A percentile compares a stretch with the other conserved stretches of the same genome.
Conservation (phyloP, 2,888 invertebrate genomes). For the Anoplius nigerrimus region DNA sequence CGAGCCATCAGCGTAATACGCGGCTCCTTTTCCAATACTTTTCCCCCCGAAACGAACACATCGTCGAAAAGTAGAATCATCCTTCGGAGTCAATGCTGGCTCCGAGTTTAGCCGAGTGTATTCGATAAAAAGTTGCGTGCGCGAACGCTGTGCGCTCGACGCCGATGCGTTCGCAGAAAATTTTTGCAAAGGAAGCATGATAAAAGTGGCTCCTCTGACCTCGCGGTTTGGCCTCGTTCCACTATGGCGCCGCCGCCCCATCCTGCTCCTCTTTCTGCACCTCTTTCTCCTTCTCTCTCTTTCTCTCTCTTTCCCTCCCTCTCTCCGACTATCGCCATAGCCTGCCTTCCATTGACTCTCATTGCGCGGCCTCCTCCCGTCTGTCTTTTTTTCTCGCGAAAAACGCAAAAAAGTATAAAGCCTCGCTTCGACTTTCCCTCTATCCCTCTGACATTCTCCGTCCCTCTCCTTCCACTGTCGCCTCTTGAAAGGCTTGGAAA, state of each 20-base stretch:
- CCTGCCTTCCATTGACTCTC: not conserved
- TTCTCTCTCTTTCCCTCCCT: not conserved
- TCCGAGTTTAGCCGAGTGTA: too few species aligned
- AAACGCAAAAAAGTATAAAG: not conserved
- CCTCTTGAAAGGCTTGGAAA: too few species aligned
- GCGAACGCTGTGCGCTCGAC: not conserved
- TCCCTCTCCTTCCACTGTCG: too few species aligned
- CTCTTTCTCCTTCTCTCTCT: not conserved
- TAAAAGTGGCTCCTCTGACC: constrained; percentile 46
- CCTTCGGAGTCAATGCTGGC: too few species aligned
- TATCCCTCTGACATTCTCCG: too few species aligned
- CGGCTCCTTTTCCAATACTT: too few species aligned
- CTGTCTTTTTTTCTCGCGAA: not conserved
- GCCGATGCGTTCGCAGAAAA: constrained; percentile 1
- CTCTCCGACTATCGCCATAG: not conserved
- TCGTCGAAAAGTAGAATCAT: too few species aligned
- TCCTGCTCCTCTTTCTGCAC: constrained; percentile 16
- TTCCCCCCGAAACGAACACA: too few species aligned
- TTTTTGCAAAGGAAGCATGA: constrained; percentile 46
- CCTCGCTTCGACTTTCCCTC: too few species aligned
- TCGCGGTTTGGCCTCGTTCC: constrained; percentile 50
- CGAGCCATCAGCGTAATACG: too few species aligned
- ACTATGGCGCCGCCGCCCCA: constrained; percentile 30
- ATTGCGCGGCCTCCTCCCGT: not conserved
- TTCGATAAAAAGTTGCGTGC: too few species aligned